phyloP scores from a whole-genome alignment of 2,113 vertebrate species.

The Gnathonemus longibarbis region DNA sequence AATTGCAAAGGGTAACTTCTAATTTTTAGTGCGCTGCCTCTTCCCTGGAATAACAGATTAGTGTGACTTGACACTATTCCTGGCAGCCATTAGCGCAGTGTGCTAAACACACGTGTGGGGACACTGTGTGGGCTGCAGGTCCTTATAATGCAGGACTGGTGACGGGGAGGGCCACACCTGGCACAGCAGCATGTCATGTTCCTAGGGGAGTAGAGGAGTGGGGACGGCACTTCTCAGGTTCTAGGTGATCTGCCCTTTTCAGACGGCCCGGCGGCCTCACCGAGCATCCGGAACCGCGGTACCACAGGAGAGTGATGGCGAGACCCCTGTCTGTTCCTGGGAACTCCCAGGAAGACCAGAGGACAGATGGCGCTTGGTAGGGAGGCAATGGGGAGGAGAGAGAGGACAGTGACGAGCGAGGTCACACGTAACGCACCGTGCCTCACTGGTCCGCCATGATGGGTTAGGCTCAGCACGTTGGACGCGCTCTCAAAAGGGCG shows the following conservation, averaged over 20 bases:
- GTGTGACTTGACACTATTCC: not conserved
- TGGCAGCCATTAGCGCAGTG: not conserved
- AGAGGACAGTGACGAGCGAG: constrained; percentile 12
- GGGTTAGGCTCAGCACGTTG: not conserved
- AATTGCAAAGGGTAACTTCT: not conserved
- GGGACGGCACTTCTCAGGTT: not conserved
- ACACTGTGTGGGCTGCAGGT: not conserved
- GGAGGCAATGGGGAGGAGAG: not conserved
- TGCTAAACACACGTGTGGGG: not conserved
- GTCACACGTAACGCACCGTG: not conserved
- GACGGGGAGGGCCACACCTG: not conserved
- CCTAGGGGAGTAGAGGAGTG: not conserved
- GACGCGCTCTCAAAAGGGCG: not conserved
- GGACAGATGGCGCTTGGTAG: constrained; percentile 34
- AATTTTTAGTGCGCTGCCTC: not conserved
- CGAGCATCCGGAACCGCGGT: not conserved
- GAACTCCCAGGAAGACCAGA: constrained; percentile 27
- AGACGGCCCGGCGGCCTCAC: not conserved
- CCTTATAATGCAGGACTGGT: not conserved
- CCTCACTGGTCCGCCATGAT: not conserved
- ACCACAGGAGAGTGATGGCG: not conserved
- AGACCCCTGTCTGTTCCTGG: not conserved
- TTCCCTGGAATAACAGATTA: not conserved
- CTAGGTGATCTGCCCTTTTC: not conserved
- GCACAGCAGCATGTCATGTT: not conserved